These are phyloP conservation scores for Tautogolabrus adspersus DNA, from an alignment of 2,113 vertebrate genomes.

Conservation along the genomic window DNA sequence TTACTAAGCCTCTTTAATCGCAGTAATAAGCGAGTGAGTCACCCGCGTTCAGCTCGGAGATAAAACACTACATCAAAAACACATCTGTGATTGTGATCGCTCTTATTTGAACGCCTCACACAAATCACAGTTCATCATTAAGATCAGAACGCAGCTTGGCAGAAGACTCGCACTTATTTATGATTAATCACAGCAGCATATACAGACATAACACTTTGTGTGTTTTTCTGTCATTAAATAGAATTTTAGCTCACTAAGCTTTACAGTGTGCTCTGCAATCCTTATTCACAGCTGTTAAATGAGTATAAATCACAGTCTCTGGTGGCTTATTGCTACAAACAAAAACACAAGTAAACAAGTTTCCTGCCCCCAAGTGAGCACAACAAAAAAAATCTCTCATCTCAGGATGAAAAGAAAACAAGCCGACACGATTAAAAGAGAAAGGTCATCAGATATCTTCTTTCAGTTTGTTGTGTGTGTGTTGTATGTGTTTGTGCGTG, in stretches of 20 bases:
- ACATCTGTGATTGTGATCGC: conserved; percentile 29
- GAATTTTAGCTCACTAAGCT: neutral
- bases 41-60: conserved; percentile 20
- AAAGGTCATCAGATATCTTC: conserved; percentile 46
- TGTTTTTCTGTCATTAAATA: neutral
- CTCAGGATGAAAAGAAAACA: conserved; percentile 31
- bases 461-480: neutral
- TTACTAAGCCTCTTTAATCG: conserved; percentile 38
- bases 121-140: conserved; percentile 24
- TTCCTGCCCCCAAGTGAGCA: conserved; percentile 16
- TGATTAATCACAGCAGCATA: conserved; percentile 22
- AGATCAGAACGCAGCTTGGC: conserved; percentile 21
- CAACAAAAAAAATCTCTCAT: conserved; percentile 12
- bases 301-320: conserved; percentile 24
- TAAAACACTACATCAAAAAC: conserved; percentile 43
- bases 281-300: conserved; percentile 16
- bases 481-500: neutral
- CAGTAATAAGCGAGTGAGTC: conserved; percentile 4
- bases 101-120: conserved; percentile 20
- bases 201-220: neutral
- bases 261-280: conserved; percentile 4
- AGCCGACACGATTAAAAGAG: conserved; percentile 26
- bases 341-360: conserved; percentile 11
- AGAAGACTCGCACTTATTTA: conserved; percentile 25
- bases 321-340: conserved; percentile 18